Evolutionary conservation across 1,140 invertebrate genomes (phyloP).

Genomic region (Epicauta chinensis): DNA sequence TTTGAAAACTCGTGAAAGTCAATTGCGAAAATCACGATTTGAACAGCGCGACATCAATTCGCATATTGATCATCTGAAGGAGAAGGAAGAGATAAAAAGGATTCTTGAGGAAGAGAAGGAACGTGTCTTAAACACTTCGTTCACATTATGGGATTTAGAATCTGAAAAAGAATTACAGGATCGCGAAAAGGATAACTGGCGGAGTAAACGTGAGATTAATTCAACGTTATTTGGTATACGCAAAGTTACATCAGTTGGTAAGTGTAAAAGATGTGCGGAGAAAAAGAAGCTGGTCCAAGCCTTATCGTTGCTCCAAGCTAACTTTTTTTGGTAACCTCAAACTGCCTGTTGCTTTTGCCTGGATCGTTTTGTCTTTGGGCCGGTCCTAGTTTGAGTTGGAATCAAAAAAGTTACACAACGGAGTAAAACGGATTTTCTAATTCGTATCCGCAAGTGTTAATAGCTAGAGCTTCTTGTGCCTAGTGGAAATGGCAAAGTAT

Average conservation of each 20-base stretch:
- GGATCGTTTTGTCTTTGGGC: too few species aligned
- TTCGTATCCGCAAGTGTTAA: too few species aligned
- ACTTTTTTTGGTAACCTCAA: too few species aligned
- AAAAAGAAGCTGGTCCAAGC: not conserved
- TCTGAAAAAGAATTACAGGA: constrained; percentile 39
- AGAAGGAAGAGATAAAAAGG: constrained; percentile 31
- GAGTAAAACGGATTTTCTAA: too few species aligned
- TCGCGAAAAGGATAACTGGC: constrained; percentile 32
- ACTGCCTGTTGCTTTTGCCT: too few species aligned
- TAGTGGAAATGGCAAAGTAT: too few species aligned
- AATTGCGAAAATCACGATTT: constrained; percentile 37
- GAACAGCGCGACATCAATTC: constrained; percentile 38
- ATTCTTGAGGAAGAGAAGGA: constrained; percentile 35
- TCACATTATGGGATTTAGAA: constrained; percentile 41
- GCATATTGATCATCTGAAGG: constrained; percentile 34
- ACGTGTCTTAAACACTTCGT: constrained; percentile 25
- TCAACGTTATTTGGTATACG: constrained; percentile 21
- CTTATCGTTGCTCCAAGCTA: too few species aligned
- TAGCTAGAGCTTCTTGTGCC: too few species aligned
- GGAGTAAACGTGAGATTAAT: constrained; percentile 31
- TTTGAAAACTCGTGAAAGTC: constrained; percentile 38
- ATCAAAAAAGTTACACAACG: too few species aligned
- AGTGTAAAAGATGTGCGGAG: constrained; percentile 32
- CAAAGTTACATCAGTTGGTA: constrained; percentile 41
- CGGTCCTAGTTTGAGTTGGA: too few species aligned